Evolutionary conservation across 2,888 invertebrate species (phyloP).

Genomic region (Brachylomia viminalis): DNA sequence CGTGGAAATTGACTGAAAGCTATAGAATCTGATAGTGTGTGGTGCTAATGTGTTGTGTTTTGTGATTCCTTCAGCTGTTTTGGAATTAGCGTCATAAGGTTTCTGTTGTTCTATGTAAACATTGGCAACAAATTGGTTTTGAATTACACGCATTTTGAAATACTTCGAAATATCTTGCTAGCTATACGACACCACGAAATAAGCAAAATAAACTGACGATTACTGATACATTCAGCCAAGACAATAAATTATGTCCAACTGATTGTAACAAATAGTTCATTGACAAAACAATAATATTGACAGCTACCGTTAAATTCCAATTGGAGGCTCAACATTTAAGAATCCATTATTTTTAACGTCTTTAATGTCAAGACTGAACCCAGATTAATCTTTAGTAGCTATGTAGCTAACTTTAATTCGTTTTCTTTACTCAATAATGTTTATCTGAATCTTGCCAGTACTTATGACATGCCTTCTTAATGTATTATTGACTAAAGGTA

Average conservation of each 20-base stretch:
- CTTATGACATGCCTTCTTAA: slow-evolving; percentile 9
- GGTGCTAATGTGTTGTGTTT: slow-evolving; percentile 74
- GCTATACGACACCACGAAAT: slow-evolving; percentile 21
- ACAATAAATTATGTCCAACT: slow-evolving; percentile 18
- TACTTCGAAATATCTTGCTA: neutral
- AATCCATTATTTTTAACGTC: slow-evolving; percentile 17
- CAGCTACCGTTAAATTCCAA: slow-evolving; percentile 52
- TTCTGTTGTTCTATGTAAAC: slow-evolving; percentile 68
- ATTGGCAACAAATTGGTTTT: slow-evolving; percentile 38
- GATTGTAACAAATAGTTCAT: slow-evolving; percentile 41
- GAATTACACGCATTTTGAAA: slow-evolving; percentile 27
- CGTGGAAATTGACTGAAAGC: slow-evolving; percentile 54
- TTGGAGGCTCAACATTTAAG: slow-evolving; percentile 26
- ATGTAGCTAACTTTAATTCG: neutral
- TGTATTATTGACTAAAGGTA: slow-evolving; percentile 32
- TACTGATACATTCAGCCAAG: neutral
- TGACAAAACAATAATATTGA: slow-evolving; percentile 56
- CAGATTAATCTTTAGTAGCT: neutral
- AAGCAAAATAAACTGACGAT: neutral
- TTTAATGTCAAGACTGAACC: neutral
- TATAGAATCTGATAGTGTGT: slow-evolving; percentile 61
- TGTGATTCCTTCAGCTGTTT: slow-evolving; percentile 80
- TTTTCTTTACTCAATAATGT: neutral
- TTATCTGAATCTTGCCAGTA: slow-evolving; percentile 23
- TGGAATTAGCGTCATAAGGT: slow-evolving; percentile 74